Conservation (phyloP, 2,113 vertebrate genomes). For the Chaetodon trifascialis region DNA sequence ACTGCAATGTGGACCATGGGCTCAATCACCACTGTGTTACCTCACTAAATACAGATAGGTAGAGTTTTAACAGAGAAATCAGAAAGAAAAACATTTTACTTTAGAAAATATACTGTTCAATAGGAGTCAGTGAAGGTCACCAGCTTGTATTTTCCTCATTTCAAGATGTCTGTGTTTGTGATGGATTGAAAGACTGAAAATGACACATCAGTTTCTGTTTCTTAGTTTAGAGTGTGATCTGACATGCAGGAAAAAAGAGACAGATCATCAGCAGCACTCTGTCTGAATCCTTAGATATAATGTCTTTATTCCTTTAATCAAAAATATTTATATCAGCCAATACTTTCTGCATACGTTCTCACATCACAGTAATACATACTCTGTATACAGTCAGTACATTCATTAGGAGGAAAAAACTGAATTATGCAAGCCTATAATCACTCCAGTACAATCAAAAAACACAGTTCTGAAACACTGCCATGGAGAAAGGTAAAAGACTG, state of each 20-base stretch:
- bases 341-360: conserved; percentile 67
- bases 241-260: conserved; percentile 7
- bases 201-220: neutral
- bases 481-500: conserved; percentile 65
- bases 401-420: conserved; percentile 59
- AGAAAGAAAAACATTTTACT: too few species aligned
- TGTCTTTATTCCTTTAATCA: conserved; percentile 75
- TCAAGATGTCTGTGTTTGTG: too few species aligned
- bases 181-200: too few species aligned
- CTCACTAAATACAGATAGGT: too few species aligned
- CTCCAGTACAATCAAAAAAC: conserved; percentile 65
- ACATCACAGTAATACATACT: conserved; percentile 73
- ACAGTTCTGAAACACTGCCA: conserved; percentile 68
- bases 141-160: neutral
- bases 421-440: conserved; percentile 74
- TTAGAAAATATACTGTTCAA: too few species aligned
- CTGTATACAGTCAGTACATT: conserved; percentile 75
- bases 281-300: conserved; percentile 52
- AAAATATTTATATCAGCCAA: conserved; percentile 73
- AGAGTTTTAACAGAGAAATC: too few species aligned
- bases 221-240: neutral
- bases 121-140: neutral
- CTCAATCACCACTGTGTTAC: too few species aligned
- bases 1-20: too few species aligned
- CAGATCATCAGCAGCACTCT: conserved; percentile 2